Conservation (phyloP, 2,888 invertebrate species). For the Dryocosmus kuriphilus region DNA sequence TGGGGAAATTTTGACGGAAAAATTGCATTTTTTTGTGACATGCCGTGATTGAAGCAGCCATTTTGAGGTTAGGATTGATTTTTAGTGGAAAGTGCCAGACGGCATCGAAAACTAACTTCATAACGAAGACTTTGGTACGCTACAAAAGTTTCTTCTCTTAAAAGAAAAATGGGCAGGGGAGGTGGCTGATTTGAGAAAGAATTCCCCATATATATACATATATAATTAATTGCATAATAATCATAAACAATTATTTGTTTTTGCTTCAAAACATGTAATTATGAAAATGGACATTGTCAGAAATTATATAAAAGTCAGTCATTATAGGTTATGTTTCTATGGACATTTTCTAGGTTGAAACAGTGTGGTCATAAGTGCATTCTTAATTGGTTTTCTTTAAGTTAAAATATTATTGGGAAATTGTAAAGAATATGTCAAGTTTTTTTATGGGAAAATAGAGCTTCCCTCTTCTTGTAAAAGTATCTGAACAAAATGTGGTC, state of each 20-base stretch:
- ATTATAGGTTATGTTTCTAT: neutral
- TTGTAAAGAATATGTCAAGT: neutral
- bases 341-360: neutral
- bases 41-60: no score
- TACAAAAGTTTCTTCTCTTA: no score
- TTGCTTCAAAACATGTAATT: neutral
- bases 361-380: neutral
- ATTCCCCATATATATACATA: no score
- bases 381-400: neutral
- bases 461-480: neutral
- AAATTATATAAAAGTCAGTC: neutral
- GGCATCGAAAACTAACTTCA: no score
- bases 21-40: no score
- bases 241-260: no score
- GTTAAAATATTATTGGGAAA: neutral
- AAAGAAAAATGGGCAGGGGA: no score
- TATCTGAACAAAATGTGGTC: neutral
- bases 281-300: neutral
- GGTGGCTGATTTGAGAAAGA: no score
- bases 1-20: no score
- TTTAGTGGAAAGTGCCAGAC: no score
- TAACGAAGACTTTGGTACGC: no score
- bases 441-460: neutral
- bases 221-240: neutral
- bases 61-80: no score